These are phyloP conservation scores for Cactoblastis cactorum DNA, from an alignment of 2,888 invertebrate genomes.

Conservation along the genomic window DNA sequence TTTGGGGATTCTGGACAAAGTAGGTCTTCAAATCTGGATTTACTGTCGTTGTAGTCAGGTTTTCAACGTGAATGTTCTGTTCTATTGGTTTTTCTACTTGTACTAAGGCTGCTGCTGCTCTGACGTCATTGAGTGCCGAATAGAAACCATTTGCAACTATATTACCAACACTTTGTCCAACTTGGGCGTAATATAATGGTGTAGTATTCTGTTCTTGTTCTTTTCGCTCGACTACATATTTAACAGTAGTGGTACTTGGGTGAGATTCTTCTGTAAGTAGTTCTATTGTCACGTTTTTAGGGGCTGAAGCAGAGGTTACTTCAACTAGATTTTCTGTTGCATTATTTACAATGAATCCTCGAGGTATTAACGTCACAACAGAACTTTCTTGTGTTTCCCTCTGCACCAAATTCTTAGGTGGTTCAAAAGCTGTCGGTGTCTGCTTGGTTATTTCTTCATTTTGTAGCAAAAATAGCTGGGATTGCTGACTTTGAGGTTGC, in stretches of 20 bases:
- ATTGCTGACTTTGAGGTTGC: conserved; percentile 28
- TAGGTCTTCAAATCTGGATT: conserved; percentile 43
- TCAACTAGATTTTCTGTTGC: conserved; percentile 44
- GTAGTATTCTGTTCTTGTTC: conserved; percentile 43
- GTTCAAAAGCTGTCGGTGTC: conserved; percentile 40
- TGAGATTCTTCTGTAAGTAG: conserved; percentile 43
- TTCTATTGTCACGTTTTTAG: conserved; percentile 48
- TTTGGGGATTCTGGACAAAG: conserved; percentile 43
- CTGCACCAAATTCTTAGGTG: conserved; percentile 55
- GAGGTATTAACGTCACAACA: conserved; percentile 49
- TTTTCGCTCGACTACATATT: conserved; percentile 49
- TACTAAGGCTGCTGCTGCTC: conserved; percentile 80
- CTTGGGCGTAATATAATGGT: conserved; percentile 71
- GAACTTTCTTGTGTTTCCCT: conserved; percentile 61
- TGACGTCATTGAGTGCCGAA: conserved; percentile 80
- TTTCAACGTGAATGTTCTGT: conserved; percentile 33
- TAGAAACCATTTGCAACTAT: conserved; percentile 70
- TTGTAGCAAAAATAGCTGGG: conserved; percentile 46
- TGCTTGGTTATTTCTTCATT: conserved; percentile 52
- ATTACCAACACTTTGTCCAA: conserved; percentile 59
- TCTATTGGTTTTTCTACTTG: conserved; percentile 79
- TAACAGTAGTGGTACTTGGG: conserved; percentile 50
- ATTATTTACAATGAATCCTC: conserved; percentile 40
- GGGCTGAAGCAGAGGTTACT: conserved; percentile 36
- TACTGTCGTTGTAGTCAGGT: conserved; percentile 38